A percentile compares a stretch with the other conserved stretches of the same genome.
These are phyloP conservation scores for Blastomussa wellsi DNA, from an alignment of 92 coral and sea anemone species.

Conservation along the genomic window DNA sequence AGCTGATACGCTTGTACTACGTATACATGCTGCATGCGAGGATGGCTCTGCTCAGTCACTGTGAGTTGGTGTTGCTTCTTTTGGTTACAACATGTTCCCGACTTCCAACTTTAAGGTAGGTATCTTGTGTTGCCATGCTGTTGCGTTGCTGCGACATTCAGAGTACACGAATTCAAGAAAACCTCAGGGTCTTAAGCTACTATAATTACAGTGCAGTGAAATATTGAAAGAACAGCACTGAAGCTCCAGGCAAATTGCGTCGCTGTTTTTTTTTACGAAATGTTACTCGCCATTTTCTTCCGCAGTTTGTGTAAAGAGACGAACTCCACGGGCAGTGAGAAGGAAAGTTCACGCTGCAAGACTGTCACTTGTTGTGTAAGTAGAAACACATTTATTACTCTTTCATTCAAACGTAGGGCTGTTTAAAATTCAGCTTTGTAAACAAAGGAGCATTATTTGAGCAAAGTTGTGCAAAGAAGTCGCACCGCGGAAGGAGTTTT, in stretches of 20 bases:
- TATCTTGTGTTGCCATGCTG: neutral
- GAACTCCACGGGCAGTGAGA: constrained; percentile 13
- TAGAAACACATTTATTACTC: constrained; percentile 37
- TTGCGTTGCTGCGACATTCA: neutral
- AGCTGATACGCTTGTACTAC: too few species aligned
- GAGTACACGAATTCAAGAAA: neutral
- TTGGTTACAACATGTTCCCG: constrained; percentile 25
- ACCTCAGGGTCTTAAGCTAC: constrained; percentile 2
- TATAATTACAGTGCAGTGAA: constrained; percentile 16
- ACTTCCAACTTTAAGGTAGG: constrained; percentile 39
- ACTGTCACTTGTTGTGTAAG: constrained; percentile 66
- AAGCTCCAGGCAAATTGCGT: neutral
- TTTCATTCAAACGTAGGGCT: constrained; percentile 40
- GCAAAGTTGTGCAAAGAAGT: constrained; percentile 25
- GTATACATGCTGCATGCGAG: constrained; percentile 11
- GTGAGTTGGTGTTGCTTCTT: neutral
- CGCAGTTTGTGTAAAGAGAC: constrained; percentile 24
- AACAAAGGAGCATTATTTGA: constrained; percentile 41
- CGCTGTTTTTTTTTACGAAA: neutral
- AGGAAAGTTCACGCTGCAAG: constrained; percentile 40
- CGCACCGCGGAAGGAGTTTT: neutral
- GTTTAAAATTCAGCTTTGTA: constrained; percentile 49
- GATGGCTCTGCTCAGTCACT: constrained; percentile 18
- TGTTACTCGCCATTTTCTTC: constrained; percentile 13
- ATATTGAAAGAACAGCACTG: constrained; percentile 12